Percentiles rank a stretch among this genome's conserved stretches.
These are phyloP conservation scores for Meda fulgida DNA, from an alignment of 2,797 vertebrate species.

Conservation along the genomic window DNA sequence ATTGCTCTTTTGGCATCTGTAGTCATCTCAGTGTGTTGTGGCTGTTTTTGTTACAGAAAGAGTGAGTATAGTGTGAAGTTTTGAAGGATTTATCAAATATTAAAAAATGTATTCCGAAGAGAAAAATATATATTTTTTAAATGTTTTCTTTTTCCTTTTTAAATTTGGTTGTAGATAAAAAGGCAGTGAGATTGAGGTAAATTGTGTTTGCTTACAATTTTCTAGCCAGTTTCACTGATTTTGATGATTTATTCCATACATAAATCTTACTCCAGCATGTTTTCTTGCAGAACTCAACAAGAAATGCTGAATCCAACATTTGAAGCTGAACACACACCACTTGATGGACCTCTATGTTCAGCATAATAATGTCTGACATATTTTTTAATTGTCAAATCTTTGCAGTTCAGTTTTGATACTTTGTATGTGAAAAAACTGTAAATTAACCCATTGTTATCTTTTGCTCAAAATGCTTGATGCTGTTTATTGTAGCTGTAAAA, in stretches of 20 bases:
- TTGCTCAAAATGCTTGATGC: background rate
- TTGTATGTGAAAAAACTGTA: background rate
- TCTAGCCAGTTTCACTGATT: background rate
- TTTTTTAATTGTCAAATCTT: background rate
- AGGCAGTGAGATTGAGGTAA: constrained; percentile 35
- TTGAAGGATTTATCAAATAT: background rate
- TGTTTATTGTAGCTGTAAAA: background rate
- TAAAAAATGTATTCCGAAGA: background rate
- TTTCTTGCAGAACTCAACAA: constrained; percentile 41
- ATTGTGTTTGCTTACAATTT: background rate
- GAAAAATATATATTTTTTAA: background rate
- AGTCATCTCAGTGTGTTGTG: constrained; percentile 37
- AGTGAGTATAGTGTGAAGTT: constrained; percentile 37
- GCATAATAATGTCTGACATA: background rate
- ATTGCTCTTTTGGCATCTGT: constrained; percentile 14
- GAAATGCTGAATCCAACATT: constrained; percentile 13
- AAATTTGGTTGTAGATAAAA: constrained; percentile 24
- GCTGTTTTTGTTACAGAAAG: constrained; percentile 42
- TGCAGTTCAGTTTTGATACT: background rate
- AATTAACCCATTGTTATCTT: background rate
- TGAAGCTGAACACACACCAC: constrained; percentile 1
- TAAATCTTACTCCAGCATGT: background rate
- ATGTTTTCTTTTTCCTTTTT: background rate
- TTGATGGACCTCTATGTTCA: constrained; percentile 17
- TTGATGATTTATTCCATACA: background rate